phyloP scores from a whole-genome alignment of 1,140 invertebrate genomes.

The Drosophila nigrodunni region DNA sequence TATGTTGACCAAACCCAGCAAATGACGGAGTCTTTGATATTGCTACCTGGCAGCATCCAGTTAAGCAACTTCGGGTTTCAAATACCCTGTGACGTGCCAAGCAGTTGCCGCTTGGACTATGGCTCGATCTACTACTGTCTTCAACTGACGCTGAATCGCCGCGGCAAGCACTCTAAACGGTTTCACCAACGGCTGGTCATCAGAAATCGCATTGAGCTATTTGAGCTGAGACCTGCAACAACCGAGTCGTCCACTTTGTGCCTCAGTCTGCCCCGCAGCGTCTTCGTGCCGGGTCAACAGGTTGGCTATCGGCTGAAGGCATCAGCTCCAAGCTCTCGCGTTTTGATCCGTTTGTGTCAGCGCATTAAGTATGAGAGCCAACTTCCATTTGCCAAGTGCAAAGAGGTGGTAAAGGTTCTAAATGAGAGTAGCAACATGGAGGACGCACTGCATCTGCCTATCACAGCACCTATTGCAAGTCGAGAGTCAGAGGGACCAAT shows the following conservation, averaged over 20 bases:
- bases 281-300: constrained; percentile 65
- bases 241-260: background rate
- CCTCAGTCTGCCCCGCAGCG: constrained; percentile 53
- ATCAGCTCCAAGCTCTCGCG: background rate
- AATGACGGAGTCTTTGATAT: constrained; percentile 6
- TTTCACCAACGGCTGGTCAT: constrained; percentile 61
- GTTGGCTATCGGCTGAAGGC: constrained; percentile 43
- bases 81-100: constrained; percentile 53
- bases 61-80: constrained; percentile 45
- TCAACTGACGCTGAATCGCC: constrained; percentile 42
- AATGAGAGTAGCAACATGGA: constrained; percentile 19
- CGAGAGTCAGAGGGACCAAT: constrained; percentile 21
- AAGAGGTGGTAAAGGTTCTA: constrained; percentile 40
- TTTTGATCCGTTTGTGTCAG: constrained; percentile 47
- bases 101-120: constrained; percentile 51
- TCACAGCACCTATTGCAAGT: constrained; percentile 55
- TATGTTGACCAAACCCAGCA: constrained; percentile 42
- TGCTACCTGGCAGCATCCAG: constrained; percentile 29
- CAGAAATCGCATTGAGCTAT: constrained; percentile 48
- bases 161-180: constrained; percentile 48
- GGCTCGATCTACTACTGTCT: constrained; percentile 55
- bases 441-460: constrained; percentile 51
- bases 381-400: constrained; percentile 29
- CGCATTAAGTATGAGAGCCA: constrained; percentile 41
- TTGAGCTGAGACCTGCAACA: constrained; percentile 28